Conservation (phyloP, 2,888 invertebrate species). For the Graphium colonna region DNA sequence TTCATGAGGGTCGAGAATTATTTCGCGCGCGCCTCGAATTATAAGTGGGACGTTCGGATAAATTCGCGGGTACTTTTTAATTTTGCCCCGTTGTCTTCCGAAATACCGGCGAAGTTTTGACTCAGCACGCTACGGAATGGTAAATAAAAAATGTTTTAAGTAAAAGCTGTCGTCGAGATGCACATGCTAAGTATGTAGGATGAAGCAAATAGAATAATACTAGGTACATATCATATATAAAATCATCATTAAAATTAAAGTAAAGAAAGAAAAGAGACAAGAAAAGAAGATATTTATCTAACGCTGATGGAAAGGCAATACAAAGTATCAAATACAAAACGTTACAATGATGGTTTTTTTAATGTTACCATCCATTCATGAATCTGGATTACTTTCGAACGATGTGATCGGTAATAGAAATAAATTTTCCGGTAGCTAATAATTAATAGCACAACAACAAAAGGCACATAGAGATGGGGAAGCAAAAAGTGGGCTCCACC, state of each 20-base stretch:
- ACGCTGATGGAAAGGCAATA: no score
- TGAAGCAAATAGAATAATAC: no score
- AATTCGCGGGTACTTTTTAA: constrained; percentile 14
- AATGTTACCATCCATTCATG: background rate
- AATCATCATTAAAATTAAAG: no score
- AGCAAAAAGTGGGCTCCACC: constrained; percentile 37
- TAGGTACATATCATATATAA: no score
- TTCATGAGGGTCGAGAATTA: constrained; percentile 28
- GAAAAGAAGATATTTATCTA: no score
- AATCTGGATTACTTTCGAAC: background rate
- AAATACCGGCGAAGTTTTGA: constrained; percentile 2
- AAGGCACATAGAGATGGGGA: background rate
- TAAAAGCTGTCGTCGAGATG: no score
- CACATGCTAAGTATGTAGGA: no score
- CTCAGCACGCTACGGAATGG: background rate
- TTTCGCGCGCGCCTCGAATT: constrained; percentile 17
- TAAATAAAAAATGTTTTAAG: no score
- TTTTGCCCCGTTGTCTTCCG: constrained; percentile 7
- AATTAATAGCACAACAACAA: constrained; percentile 6
- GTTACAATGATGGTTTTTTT: no score
- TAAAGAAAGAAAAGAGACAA: no score
- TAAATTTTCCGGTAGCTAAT: background rate
- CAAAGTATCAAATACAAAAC: no score
- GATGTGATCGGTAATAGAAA: background rate
- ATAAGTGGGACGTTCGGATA: constrained; percentile 13